phyloP scores from a whole-genome alignment of 1,140 invertebrate species.

The Neodiprion virginianus region DNA sequence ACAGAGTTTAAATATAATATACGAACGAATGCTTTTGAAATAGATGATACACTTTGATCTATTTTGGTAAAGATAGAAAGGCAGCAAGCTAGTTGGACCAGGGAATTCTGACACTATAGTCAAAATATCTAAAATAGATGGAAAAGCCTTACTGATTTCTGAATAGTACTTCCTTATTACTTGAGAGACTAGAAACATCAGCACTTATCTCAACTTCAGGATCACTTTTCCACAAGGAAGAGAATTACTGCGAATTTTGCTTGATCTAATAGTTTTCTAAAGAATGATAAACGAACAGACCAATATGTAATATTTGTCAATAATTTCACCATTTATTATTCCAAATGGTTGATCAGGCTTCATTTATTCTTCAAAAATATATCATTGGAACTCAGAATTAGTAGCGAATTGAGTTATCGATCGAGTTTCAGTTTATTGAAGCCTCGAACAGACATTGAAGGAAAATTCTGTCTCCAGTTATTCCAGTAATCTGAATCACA shows the following conservation, averaged over 20 bases:
- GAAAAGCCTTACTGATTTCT: not conserved
- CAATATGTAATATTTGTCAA: too few species aligned
- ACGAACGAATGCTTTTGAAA: slow-evolving; percentile 45
- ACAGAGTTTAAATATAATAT: slow-evolving; percentile 26
- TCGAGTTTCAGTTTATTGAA: too few species aligned
- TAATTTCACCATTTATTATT: too few species aligned
- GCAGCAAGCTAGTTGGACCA: slow-evolving; percentile 16
- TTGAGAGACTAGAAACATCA: slow-evolving; percentile 25
- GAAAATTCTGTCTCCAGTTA: too few species aligned
- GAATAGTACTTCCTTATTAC: slow-evolving; percentile 17
- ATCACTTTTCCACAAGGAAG: not conserved
- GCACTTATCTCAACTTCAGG: not conserved
- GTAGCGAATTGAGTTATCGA: too few species aligned
- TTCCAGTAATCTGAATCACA: too few species aligned
- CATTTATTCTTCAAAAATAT: too few species aligned
- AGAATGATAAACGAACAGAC: too few species aligned
- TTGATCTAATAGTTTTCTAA: too few species aligned
- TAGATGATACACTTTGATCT: slow-evolving; percentile 51
- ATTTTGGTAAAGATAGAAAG: slow-evolving; percentile 49
- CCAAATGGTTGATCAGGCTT: too few species aligned
- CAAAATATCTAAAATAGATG: not conserved
- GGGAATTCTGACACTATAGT: not conserved
- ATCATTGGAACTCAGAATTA: too few species aligned
- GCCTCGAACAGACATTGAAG: too few species aligned
- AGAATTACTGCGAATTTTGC: not conserved